Evolutionary conservation across 2,797 vertebrate species (phyloP).

Genomic region (Tapirus indicus): DNA sequence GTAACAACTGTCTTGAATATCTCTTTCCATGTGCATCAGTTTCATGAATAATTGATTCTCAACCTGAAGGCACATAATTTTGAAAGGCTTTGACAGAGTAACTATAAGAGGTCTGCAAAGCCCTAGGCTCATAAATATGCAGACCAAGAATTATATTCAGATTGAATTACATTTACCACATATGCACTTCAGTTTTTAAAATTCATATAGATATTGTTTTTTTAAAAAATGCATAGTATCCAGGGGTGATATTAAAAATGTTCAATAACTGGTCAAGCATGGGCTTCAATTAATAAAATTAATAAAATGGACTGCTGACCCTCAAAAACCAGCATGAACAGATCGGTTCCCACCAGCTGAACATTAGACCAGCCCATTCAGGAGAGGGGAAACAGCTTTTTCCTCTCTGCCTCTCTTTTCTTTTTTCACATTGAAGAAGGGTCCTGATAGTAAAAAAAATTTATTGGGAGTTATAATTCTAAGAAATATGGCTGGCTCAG

Average conservation of each 20-base stretch:
- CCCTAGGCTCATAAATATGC: not conserved
- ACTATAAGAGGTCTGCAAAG: not conserved
- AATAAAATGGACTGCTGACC: not conserved
- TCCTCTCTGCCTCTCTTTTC: not conserved
- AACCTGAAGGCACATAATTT: not conserved
- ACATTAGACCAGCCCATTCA: not conserved
- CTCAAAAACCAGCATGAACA: not conserved
- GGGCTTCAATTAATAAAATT: not conserved
- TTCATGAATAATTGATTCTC: not conserved
- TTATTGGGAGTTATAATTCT: not conserved
- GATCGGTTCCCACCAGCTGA: not conserved
- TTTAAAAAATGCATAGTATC: not conserved
- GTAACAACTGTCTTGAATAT: not conserved
- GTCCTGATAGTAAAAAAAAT: not conserved
- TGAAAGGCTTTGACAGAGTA: not conserved
- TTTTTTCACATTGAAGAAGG: not conserved
- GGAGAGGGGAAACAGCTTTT: not conserved
- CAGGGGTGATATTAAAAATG: not conserved
- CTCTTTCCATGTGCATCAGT: not conserved
- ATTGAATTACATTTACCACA: not conserved
- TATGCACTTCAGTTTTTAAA: not conserved
- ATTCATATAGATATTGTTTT: not conserved
- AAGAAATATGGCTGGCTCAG: not conserved
- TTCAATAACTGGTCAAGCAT: not conserved
- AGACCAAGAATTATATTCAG: conserved; percentile 10